Evolutionary conservation across 2,113 vertebrate genomes (phyloP), one percentile per base, ranked within the genome.

Genomic region (Oceanodroma tethys): DNA sequence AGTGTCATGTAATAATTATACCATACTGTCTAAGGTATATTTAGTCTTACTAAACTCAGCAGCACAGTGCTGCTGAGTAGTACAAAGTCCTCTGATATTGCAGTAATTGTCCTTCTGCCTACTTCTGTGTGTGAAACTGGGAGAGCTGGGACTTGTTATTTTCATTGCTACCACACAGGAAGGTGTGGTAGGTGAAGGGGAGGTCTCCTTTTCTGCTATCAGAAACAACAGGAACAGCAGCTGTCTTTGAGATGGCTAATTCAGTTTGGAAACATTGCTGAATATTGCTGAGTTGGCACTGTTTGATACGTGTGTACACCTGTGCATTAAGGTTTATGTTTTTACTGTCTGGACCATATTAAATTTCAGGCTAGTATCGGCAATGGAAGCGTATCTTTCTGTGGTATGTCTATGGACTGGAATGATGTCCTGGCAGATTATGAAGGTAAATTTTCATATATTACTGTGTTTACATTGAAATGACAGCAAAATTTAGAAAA

Each of bases 361-460:
- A 36, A 42, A 45, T 97, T 98, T 73, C 97, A 99, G 99, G 97
- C 98, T 56, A 95, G 97, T 93, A 98, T 99, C 55, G 98, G 99
- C 81, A 99, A 98, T 16, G 99, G 99, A 88, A 98, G 94, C 95
- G 76, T 98, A 55, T 98, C 98, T 74, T 98, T 98, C 81, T 99
- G 98, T 70, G 99, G 99, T 59, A 97, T 98, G 74, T 99, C 98
- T 94, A 98, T 99, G 94, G 99, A 99, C 76, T 99, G 99, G 99
- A 99, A 98, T 73, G 99, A 99, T 86, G 98, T 99, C 96, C 97
- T 99, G 94, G 99, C 99, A 81, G 99, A 99, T 95, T 99, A 99
- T 94, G 99, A 99, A 85, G 99, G 99, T 99, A 98, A 82, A 55
- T 45, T 40, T 88, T 80, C 16, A 29, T 76, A 2, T 67, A 14